A percentile compares a stretch with the other conserved stretches of the same genome.
Conservation (phyloP, 2,888 invertebrate genomes). For the Tachystola acroxantha region DNA sequence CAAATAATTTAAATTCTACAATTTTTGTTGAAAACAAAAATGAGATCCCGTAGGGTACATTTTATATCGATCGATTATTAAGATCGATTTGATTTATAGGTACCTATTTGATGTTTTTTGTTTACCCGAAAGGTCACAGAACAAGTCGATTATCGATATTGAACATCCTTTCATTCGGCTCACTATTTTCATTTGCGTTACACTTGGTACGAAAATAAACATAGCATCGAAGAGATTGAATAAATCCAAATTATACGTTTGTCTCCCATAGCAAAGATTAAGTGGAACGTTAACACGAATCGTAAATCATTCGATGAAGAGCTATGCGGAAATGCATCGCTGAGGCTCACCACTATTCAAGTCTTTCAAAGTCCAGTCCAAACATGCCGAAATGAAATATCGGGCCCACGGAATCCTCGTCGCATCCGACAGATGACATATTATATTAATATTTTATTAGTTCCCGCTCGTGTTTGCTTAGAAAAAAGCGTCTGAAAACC, state of each 20-base stretch:
- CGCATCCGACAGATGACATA: conserved; percentile 36
- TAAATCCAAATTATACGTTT: neutral
- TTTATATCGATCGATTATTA: too few species aligned
- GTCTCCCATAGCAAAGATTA: conserved; percentile 2
- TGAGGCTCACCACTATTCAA: conserved; percentile 26
- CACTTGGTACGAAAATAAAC: neutral
- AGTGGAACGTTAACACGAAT: conserved; percentile 26
- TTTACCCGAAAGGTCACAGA: too few species aligned
- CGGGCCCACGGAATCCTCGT: conserved; percentile 31
- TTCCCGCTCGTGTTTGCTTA: conserved; percentile 30
- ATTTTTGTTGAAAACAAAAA: too few species aligned
- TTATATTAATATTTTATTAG: conserved; percentile 55
- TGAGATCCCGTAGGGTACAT: too few species aligned
- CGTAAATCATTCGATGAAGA: conserved; percentile 31
- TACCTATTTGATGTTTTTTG: too few species aligned
- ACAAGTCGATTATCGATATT: too few species aligned
- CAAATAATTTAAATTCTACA: too few species aligned
- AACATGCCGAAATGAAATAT: conserved; percentile 55
- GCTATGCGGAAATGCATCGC: conserved; percentile 45
- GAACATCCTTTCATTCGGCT: too few species aligned
- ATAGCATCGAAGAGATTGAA: neutral
- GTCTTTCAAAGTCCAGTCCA: conserved; percentile 40
- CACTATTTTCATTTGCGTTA: too few species aligned
- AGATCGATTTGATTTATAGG: too few species aligned
- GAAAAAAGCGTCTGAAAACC: conserved; percentile 23